Evolutionary conservation across 1,140 invertebrate species (phyloP).

Genomic region (Potamilus streckersoni): DNA sequence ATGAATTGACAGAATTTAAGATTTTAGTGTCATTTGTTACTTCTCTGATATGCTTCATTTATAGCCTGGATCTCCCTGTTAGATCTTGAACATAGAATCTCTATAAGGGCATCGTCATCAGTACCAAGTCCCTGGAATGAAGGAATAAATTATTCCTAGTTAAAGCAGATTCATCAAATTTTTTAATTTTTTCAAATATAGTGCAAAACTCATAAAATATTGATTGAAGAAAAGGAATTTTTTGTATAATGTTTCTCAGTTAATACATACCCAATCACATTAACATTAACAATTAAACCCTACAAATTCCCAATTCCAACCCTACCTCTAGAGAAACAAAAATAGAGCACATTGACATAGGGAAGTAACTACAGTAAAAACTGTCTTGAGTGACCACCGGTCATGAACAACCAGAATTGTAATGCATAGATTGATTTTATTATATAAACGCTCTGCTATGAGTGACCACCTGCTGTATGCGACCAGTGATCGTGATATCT

Average conservation of each 20-base stretch:
- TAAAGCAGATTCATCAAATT: too few species aligned
- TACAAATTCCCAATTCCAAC: too few species aligned
- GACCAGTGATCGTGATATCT: too few species aligned
- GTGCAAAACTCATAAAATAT: too few species aligned
- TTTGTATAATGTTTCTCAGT: neutral
- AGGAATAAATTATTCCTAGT: too few species aligned
- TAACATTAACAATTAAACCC: too few species aligned
- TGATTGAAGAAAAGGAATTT: neutral
- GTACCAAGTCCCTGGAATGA: conserved; percentile 69
- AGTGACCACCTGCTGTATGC: too few species aligned
- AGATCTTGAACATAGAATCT: conserved; percentile 70
- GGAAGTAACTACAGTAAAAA: neutral
- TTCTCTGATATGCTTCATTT: conserved; percentile 63
- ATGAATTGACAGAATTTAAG: neutral
- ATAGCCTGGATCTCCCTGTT: conserved; percentile 69
- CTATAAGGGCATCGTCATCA: conserved; percentile 70
- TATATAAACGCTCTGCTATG: too few species aligned
- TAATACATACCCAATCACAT: neutral
- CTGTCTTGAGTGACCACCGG: neutral
- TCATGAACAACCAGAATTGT: too few species aligned
- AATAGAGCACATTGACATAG: neutral
- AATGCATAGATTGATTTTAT: too few species aligned
- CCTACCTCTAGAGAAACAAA: too few species aligned
- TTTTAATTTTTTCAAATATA: too few species aligned
- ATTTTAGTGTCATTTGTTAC: conserved; percentile 48